These are phyloP conservation scores for Mystacides longicornis DNA, from an alignment of 2,888 invertebrate species.

Conservation along the genomic window DNA sequence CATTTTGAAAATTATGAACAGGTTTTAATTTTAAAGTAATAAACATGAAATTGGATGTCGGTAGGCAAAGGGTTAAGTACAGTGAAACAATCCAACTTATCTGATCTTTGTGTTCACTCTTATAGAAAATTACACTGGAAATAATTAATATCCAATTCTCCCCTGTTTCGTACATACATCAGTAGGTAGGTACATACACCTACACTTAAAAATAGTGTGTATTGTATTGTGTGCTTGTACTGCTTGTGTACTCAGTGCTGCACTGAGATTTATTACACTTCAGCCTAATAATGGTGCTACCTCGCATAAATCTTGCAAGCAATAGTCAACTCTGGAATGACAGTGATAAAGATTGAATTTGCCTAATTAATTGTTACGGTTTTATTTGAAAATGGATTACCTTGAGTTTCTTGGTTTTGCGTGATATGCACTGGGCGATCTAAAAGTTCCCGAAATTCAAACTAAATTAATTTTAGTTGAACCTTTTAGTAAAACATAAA, in stretches of 20 bases:
- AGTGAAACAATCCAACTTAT: background rate
- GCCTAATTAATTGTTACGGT: background rate
- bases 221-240: background rate
- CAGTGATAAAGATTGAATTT: conserved; percentile 1
- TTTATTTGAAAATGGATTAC: background rate
- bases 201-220: too few species aligned
- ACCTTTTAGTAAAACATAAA: too few species aligned
- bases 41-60: too few species aligned
- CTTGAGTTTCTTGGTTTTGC: too few species aligned
- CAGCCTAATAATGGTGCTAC: conserved; percentile 1
- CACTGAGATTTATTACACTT: background rate
- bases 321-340: background rate
- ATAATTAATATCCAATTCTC: background rate
- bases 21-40: too few species aligned
- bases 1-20: too few species aligned
- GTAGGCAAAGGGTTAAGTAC: too few species aligned
- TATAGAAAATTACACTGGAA: background rate
- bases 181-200: too few species aligned
- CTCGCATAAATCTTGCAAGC: background rate
- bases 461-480: too few species aligned
- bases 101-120: background rate
- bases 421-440: too few species aligned
- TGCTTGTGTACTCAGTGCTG: too few species aligned
- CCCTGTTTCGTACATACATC: background rate
- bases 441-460: too few species aligned